A percentile compares a stretch with the other conserved stretches of the same genome.
Conservation (phyloP, 2,797 vertebrate genomes). For the Anguilla obscura region DNA sequence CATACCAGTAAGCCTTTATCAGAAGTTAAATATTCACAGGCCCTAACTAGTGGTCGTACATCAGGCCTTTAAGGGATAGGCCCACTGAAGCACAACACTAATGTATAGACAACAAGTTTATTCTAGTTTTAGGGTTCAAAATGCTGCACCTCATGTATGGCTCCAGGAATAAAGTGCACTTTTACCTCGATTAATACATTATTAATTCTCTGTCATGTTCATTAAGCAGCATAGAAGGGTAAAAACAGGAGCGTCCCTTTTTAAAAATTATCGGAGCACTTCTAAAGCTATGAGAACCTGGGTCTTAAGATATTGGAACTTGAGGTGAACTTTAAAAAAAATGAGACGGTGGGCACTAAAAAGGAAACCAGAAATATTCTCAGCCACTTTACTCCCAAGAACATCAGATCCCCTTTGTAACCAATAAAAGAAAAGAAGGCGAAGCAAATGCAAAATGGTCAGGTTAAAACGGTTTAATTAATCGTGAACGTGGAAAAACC, state of each 20-base stretch:
- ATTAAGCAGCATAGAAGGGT: too few relatives aligned
- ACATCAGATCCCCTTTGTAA: neutral
- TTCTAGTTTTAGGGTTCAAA: neutral
- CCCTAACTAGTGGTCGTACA: neutral
- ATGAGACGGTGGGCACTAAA: neutral
- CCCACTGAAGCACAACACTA: neutral
- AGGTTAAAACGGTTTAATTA: conserved; percentile 60
- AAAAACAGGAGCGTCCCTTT: too few relatives aligned
- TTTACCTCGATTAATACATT: neutral
- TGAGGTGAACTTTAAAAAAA: neutral
- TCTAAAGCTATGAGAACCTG: neutral
- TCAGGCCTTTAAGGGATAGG: neutral
- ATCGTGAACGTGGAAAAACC: conserved; percentile 59
- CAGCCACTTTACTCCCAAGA: neutral
- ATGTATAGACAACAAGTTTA: neutral
- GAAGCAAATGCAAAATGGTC: neutral
- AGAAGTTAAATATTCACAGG: conserved; percentile 2
- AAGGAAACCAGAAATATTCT: neutral
- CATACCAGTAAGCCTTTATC: neutral
- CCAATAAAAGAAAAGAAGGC: neutral
- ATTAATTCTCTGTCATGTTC: too few relatives aligned
- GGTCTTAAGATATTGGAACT: neutral
- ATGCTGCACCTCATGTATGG: neutral
- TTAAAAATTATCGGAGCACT: neutral
- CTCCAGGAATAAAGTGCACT: neutral